phyloP scores from a whole-genome alignment of 2,797 vertebrate genomes.

The Hylomyscus alleni region DNA sequence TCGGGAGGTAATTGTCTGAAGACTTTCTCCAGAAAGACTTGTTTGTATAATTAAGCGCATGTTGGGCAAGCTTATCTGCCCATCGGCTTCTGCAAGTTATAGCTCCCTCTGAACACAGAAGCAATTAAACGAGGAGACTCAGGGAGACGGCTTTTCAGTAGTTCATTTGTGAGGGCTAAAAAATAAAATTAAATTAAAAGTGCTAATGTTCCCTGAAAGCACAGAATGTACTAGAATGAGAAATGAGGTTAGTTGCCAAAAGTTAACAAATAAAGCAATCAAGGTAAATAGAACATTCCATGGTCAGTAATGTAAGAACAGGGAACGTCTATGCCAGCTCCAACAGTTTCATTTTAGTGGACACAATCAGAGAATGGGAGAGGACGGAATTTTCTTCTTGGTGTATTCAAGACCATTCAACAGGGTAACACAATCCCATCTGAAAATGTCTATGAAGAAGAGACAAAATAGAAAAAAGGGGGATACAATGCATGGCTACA shows the following conservation, averaged over 20 bases:
- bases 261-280: constrained; percentile 38
- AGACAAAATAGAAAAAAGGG: constrained; percentile 50
- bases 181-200: constrained; percentile 54
- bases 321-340: neutral
- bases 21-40: constrained; percentile 85
- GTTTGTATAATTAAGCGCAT: constrained; percentile 79
- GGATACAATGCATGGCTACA: neutral
- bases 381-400: neutral
- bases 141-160: constrained; percentile 62
- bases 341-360: neutral
- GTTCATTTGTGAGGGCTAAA: constrained; percentile 61
- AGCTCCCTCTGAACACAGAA: constrained; percentile 65
- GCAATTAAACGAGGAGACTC: constrained; percentile 65
- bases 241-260: neutral
- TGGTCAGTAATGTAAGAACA: neutral
- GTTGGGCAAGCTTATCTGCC: constrained; percentile 83
- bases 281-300: neutral
- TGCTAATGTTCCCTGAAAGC: constrained; percentile 51
- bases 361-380: neutral
- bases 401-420: neutral
- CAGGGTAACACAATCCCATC: neutral
- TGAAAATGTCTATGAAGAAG: constrained; percentile 32
- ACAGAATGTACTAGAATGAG: constrained; percentile 64
- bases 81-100: constrained; percentile 65
- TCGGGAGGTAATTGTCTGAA: constrained; percentile 84